Evolutionary conservation across 2,113 vertebrate species (phyloP).

Genomic region (Tachuris rubrigastra): DNA sequence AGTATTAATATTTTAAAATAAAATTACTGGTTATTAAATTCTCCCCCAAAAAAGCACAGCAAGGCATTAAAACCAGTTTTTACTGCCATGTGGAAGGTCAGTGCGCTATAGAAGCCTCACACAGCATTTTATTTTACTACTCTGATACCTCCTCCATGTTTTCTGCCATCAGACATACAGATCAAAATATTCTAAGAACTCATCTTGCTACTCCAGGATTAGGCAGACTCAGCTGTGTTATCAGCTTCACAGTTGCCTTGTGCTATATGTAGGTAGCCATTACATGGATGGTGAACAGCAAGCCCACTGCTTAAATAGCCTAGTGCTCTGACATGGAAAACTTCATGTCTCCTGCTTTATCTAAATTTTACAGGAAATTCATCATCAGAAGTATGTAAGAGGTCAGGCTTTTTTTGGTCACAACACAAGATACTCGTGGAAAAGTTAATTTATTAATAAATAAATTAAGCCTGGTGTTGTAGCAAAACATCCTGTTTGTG

Average conservation of each 20-base stretch:
- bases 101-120: not conserved
- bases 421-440: not conserved
- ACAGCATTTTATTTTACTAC: not conserved
- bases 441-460: not conserved
- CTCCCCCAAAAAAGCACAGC: not conserved
- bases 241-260: not conserved
- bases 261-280: not conserved
- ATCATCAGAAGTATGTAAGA: not conserved
- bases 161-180: not conserved
- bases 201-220: not conserved
- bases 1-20: not conserved
- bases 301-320: not conserved
- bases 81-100: not conserved
- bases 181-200: not conserved
- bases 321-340: not conserved
- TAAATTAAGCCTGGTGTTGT: not conserved
- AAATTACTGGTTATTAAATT: not conserved
- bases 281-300: not conserved
- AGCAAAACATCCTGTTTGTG: not conserved
- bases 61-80: not conserved
- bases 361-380: not conserved
- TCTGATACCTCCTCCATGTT: not conserved
- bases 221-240: not conserved
- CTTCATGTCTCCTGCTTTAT: not conserved
- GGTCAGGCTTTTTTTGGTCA: not conserved